Evolutionary conservation across 2,113 vertebrate species (phyloP).

Genomic region (Cryptomyrus ogoouensis): DNA sequence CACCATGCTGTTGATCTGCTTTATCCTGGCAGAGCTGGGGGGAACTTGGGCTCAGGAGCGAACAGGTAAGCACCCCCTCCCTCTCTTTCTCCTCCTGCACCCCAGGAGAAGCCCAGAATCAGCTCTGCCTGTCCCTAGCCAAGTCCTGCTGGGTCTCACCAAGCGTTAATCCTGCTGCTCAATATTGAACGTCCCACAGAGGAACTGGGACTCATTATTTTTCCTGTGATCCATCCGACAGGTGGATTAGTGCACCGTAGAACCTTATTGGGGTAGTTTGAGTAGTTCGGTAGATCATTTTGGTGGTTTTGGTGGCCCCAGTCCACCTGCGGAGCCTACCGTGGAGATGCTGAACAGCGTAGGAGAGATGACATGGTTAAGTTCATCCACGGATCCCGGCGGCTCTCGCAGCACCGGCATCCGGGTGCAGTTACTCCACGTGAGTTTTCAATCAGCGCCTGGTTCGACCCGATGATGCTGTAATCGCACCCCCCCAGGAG

Average conservation of each 20-base stretch:
- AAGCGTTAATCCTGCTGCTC: not conserved
- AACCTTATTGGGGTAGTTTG: not conserved
- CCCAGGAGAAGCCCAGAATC: not conserved
- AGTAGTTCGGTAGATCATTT: not conserved
- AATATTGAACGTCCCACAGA: not conserved
- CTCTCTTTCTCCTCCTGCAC: not conserved
- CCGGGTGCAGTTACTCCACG: not conserved
- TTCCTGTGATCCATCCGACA: not conserved
- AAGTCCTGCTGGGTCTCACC: not conserved
- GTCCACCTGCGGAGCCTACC: not conserved
- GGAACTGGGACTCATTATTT: not conserved
- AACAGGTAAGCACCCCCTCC: conserved; percentile 46
- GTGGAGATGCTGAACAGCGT: not conserved
- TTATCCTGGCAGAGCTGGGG: conserved; percentile 33
- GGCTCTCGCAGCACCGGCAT: not conserved
- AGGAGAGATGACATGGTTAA: not conserved
- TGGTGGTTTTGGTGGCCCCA: not conserved
- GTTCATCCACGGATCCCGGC: not conserved
- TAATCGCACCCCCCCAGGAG: not conserved
- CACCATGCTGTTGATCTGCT: conserved; percentile 43
- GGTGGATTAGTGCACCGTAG: not conserved
- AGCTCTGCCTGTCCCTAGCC: not conserved
- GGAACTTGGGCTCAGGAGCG: conserved; percentile 39
- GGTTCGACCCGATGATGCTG: not conserved
- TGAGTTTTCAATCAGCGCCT: not conserved